Evolutionary conservation across 2,797 vertebrate genomes (phyloP).

Genomic region (Pipistrellus pygmaeus): DNA sequence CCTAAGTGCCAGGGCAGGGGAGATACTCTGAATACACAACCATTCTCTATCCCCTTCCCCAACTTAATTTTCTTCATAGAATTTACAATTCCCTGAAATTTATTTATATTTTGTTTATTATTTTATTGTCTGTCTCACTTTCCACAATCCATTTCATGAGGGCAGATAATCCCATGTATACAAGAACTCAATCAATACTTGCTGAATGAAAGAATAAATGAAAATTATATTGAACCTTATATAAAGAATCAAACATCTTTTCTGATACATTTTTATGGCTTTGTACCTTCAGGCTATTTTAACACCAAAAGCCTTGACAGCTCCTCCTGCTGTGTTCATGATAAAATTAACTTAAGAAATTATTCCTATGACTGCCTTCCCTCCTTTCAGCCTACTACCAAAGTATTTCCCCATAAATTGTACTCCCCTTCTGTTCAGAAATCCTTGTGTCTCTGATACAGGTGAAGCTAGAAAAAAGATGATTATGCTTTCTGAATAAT

Average conservation of each 20-base stretch:
- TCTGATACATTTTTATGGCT: slow-evolving; percentile 31
- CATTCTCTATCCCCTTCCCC: neutral
- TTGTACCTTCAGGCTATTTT: slow-evolving; percentile 42
- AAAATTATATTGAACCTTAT: slow-evolving; percentile 29
- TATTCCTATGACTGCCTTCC: neutral
- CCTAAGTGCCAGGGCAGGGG: neutral
- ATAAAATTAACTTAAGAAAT: slow-evolving; percentile 43
- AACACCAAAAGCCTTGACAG: neutral
- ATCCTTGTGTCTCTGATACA: slow-evolving; percentile 32
- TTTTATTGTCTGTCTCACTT: neutral
- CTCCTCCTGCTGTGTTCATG: neutral
- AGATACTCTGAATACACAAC: neutral
- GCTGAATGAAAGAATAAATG: slow-evolving; percentile 9
- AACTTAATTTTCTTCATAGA: slow-evolving; percentile 22
- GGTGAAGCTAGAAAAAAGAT: slow-evolving; percentile 31
- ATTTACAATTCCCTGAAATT: slow-evolving; percentile 40
- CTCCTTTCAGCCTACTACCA: slow-evolving; percentile 8
- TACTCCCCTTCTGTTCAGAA: slow-evolving; percentile 36
- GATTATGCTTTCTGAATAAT: slow-evolving; percentile 17
- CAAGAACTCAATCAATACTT: slow-evolving; percentile 10
- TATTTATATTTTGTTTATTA: neutral
- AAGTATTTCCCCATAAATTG: slow-evolving; percentile 32
- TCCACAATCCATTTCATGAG: neutral
- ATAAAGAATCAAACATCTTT: slow-evolving; percentile 55
- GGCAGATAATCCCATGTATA: neutral